Conservation (phyloP, 2,797 vertebrate species). For the Bradypodion ventrale region DNA sequence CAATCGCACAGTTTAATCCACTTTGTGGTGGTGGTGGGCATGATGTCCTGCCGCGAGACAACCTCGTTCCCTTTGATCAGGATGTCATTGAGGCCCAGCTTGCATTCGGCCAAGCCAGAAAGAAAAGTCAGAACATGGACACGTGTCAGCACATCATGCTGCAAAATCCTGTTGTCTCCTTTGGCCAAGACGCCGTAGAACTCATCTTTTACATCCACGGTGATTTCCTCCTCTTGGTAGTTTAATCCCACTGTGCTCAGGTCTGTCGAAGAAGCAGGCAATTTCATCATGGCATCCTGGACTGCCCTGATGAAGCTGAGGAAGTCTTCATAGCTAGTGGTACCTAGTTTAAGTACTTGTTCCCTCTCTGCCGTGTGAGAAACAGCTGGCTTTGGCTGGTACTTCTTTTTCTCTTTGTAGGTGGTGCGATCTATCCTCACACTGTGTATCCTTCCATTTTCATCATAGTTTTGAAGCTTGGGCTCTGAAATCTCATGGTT, state of each 20-base stretch:
- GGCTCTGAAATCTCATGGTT: slow-evolving; percentile 86
- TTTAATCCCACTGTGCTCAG: slow-evolving; percentile 77
- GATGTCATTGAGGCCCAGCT: slow-evolving; percentile 85
- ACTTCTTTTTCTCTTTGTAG: slow-evolving; percentile 87
- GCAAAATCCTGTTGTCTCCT: slow-evolving; percentile 77
- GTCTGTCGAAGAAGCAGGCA: slow-evolving; percentile 76
- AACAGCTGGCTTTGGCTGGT: slow-evolving; percentile 84
- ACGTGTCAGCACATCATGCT: slow-evolving; percentile 81
- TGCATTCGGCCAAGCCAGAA: slow-evolving; percentile 82
- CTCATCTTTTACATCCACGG: slow-evolving; percentile 84
- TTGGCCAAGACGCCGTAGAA: slow-evolving; percentile 83
- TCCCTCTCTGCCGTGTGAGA: slow-evolving; percentile 82
- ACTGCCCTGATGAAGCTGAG: slow-evolving; percentile 82
- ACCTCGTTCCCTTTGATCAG: slow-evolving; percentile 88
- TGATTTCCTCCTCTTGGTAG: slow-evolving; percentile 86
- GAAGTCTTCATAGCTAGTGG: slow-evolving; percentile 84
- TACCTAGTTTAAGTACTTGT: slow-evolving; percentile 87
- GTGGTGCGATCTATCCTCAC: slow-evolving; percentile 83
- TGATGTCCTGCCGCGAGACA: slow-evolving; percentile 87
- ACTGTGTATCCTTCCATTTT: slow-evolving; percentile 86
- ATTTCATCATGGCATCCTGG: slow-evolving; percentile 78
- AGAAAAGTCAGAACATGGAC: slow-evolving; percentile 84
- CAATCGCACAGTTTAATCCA: slow-evolving; percentile 85
- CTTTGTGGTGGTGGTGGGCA: slow-evolving; percentile 87
- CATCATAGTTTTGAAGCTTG: slow-evolving; percentile 86